Conservation (phyloP, 2,113 vertebrate species). For the Larimichthys polyactis region DNA sequence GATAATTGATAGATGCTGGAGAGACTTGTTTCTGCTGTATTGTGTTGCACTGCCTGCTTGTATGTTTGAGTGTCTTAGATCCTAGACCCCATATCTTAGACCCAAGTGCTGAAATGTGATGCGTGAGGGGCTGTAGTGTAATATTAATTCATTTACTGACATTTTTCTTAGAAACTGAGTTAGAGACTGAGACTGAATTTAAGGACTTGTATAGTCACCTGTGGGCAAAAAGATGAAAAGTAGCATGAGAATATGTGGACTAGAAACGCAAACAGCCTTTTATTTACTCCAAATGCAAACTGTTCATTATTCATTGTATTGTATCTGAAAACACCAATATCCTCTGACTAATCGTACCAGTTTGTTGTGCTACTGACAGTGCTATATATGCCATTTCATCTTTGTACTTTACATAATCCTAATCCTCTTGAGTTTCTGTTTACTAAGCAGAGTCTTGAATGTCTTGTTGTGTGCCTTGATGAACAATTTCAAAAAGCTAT, state of each 20-base stretch:
- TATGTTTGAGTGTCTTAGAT: neutral
- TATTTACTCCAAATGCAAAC: constrained; percentile 1
- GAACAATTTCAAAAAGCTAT: constrained; percentile 36
- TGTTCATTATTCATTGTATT: neutral
- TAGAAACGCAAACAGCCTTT: neutral
- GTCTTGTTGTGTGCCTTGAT: constrained; percentile 38
- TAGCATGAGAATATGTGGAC: too few species aligned
- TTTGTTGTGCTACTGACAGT: constrained; percentile 7
- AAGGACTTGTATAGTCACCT: neutral
- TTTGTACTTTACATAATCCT: constrained; percentile 53
- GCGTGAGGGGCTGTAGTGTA: constrained; percentile 11
- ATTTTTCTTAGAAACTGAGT: constrained; percentile 2
- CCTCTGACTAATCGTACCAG: neutral
- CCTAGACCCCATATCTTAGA: too few species aligned
- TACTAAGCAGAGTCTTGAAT: neutral
- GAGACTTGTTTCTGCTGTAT: constrained; percentile 57
- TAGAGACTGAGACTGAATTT: neutral
- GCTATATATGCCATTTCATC: constrained; percentile 40
- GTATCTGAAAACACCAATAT: constrained; percentile 19
- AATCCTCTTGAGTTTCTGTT: constrained; percentile 60
- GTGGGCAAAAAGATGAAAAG: neutral
- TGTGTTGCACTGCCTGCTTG: constrained; percentile 3
- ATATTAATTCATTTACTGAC: neutral
- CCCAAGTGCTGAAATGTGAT: constrained; percentile 1
- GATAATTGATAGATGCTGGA: constrained; percentile 65